These are phyloP conservation scores for Zaprionus kolodkinae DNA, from an alignment of 1,140 invertebrate species.

Conservation along the genomic window DNA sequence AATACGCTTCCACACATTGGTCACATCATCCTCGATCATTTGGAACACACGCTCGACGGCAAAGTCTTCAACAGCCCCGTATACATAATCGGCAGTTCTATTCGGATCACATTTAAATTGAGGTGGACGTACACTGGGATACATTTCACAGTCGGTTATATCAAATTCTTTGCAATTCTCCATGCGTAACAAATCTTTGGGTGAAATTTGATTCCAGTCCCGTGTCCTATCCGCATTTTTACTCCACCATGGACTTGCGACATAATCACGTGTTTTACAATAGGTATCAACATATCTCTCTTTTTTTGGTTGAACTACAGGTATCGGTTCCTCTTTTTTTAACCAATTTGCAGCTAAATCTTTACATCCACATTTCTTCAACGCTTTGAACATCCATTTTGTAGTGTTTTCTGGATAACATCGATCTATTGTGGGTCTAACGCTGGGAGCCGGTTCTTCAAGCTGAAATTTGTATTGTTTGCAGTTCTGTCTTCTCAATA, in stretches of 20 bases:
- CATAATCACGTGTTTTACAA: neutral
- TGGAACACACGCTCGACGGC: constrained; percentile 21
- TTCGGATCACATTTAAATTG: constrained; percentile 6
- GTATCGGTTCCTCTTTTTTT: too few species aligned
- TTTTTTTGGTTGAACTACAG: too few species aligned
- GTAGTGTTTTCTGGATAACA: constrained; percentile 21
- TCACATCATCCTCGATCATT: constrained; percentile 28
- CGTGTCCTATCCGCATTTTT: neutral
- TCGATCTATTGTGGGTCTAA: constrained; percentile 28
- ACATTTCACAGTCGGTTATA: constrained; percentile 2
- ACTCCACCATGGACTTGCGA: neutral
- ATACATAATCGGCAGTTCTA: constrained; percentile 11
- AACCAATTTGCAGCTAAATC: neutral
- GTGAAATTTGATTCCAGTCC: constrained; percentile 1
- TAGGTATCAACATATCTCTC: neutral
- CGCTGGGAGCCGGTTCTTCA: constrained; percentile 3
- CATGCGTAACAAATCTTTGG: constrained; percentile 20
- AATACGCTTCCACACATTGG: constrained; percentile 49
- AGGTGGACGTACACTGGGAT: constrained; percentile 22
- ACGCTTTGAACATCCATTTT: constrained; percentile 1
- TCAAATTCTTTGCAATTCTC: constrained; percentile 27
- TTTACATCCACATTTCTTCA: constrained; percentile 36
- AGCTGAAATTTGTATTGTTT: neutral
- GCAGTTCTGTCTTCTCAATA: neutral
- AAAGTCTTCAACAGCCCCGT: constrained; percentile 23